Conservation (phyloP, 2,888 invertebrate genomes). For the Drosophila bunnanda region DNA sequence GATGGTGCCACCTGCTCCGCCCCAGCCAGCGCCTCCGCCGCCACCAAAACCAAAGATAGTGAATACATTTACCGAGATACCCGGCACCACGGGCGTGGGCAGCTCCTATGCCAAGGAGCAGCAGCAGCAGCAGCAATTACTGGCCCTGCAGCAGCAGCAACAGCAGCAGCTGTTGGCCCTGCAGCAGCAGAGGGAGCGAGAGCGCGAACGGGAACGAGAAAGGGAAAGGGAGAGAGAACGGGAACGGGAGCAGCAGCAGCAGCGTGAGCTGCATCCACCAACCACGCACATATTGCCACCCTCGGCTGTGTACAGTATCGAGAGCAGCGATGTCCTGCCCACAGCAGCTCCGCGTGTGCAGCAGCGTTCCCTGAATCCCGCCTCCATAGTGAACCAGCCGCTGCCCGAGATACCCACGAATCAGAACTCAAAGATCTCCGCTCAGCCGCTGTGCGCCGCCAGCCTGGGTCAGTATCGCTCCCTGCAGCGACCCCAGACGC, state of each 20-base stretch:
- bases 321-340: slow-evolving; percentile 71
- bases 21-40: slow-evolving; percentile 79
- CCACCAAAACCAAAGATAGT: slow-evolving; percentile 82
- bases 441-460: slow-evolving; percentile 84
- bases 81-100: slow-evolving; percentile 84
- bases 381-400: slow-evolving; percentile 85
- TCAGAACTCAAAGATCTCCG: slow-evolving; percentile 81
- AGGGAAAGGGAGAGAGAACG: slow-evolving; percentile 60
- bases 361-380: slow-evolving; percentile 77
- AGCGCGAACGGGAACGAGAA: slow-evolving; percentile 23
- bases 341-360: slow-evolving; percentile 65
- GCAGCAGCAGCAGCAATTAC: slow-evolving; percentile 69
- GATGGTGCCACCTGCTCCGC: slow-evolving; percentile 44
- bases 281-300: slow-evolving; percentile 83
- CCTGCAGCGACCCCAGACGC: slow-evolving; percentile 86
- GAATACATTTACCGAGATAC: slow-evolving; percentile 84
- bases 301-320: slow-evolving; percentile 84
- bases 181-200: slow-evolving; percentile 59
- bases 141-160: slow-evolving; percentile 65
- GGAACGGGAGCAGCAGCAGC: slow-evolving; percentile 70
- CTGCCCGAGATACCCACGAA: slow-evolving; percentile 84
- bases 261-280: slow-evolving; percentile 77
- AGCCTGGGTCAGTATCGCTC: slow-evolving; percentile 87
- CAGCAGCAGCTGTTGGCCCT: slow-evolving; percentile 51
- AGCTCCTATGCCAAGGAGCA: slow-evolving; percentile 83